Evolutionary conservation across 2,113 vertebrate species (phyloP), one percentile per base, ranked within the genome.

Genomic region (Polyodon spathula): DNA sequence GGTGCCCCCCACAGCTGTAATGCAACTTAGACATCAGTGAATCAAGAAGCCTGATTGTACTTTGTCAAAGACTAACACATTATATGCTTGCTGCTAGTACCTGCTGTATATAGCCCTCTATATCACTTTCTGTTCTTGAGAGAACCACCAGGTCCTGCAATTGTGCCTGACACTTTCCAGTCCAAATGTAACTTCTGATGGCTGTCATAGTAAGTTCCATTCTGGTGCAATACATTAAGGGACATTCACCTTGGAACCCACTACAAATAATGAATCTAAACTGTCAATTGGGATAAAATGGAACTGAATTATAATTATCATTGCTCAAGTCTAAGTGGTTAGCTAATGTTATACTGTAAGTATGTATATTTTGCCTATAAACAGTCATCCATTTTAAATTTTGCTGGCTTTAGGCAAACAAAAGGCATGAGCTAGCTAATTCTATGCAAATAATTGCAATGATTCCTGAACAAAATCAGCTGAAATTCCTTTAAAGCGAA

Each of bases 331-430:
- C 69, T 46, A 15, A 67, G 58, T 54, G 69, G 60, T 63, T 68
- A 68, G 59, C 61, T 72, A 71, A 80, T 70, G 63, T 68, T 78
- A 51, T 52, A 73, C 66, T 14, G 46, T 50, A 67, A 71, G 70
- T 71, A 81, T 82, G 68, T 79, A 84, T 84, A 80, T 84, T 83
- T 84, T 60, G 81, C 50, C 61, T 82, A 76, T 75, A 75, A 76
- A 66, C 63, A 65, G 67, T 72, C 71, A 59, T 70, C 77, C 70
- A 66, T 80, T 71, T 70, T 60, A 67, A 46, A 56, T 15, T 65
- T 74, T 61, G 16, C 67, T 65, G 62, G 65, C 74, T 66, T 54
- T 56, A 60, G 59, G 64, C 12, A 10, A 40, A 73, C 44, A 69
- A 53, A 60, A 63, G 14, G 61, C 37, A 41, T 68, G 38, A 52